Evolutionary conservation across 2,797 vertebrate species (phyloP), one percentile per base, ranked within the genome.

Genomic region (Morus bassanus): DNA sequence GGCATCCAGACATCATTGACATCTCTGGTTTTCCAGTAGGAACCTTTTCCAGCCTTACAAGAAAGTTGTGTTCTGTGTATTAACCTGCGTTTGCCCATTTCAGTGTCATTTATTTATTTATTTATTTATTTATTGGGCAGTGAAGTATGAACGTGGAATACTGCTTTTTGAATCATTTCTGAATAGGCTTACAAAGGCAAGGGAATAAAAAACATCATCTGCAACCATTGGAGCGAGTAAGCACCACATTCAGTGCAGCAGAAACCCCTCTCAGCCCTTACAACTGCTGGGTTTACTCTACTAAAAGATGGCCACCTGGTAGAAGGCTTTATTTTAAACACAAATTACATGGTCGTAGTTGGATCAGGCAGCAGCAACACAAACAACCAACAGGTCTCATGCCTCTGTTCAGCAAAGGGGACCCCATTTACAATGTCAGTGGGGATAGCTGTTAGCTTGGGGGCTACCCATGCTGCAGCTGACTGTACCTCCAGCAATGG

Each of bases 281-380:
- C 1, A 83, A 7, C 3, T 9, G 9, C 6, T 0, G 6, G 13
- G 3, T 11, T 30, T 54, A 51, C 13, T 48, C 13, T 31, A 46
- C 33, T 33, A 51, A 70, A 53, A 17, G 25, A 60, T 15, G 12
- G 24, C 7, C 3, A 30, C 0, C 12, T 31, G 46, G 7, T 35
- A 80, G 59, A 54, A 70, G 69, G 3, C 24, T 14, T 51, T 64
- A 23, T 63, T 78, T 70, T 43, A 87, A 86, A 60, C 15, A 50
- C 13, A 54, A 61, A 24, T 12, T 39, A 11, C 18, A 13, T 15
- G 9, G 31, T 4, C 3, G 1, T 37, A 51, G 10, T 28, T 70
- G 21, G 15, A 63, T 27, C 48, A 37, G 61, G 50, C n/a, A 82
- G 11, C 25, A 85, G 41, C 14, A 70, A 16, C 28, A 63, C 9